Percentiles rank a stretch among this genome's conserved stretches.
These are phyloP conservation scores for Charaxes varanes DNA, from an alignment of 1,140 invertebrate species.

Conservation along the genomic window DNA sequence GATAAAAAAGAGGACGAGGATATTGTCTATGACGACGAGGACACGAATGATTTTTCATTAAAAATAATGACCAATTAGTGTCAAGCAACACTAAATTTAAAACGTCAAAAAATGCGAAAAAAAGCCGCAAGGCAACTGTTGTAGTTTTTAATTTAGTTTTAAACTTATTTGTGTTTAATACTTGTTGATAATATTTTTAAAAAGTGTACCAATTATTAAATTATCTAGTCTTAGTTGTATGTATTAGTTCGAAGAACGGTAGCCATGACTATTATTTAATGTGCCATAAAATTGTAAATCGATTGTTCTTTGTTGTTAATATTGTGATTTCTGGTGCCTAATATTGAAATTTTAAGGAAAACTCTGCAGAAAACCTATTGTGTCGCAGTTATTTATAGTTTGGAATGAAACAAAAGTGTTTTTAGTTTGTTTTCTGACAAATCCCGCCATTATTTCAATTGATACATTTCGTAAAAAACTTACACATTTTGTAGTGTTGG, in stretches of 20 bases:
- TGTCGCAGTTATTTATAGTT: conserved; percentile 2
- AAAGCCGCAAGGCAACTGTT: conserved; percentile 54
- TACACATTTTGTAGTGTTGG: conserved; percentile 18
- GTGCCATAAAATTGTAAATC: conserved; percentile 63
- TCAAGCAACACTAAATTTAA: conserved; percentile 68
- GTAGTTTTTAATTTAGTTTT: conserved; percentile 60
- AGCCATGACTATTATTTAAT: conserved; percentile 37
- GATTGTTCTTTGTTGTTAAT: conserved; percentile 57
- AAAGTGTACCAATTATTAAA: conserved; percentile 40
- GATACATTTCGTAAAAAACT: conserved; percentile 10
- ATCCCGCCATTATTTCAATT: conserved; percentile 24
- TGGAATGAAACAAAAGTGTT: conserved; percentile 3
- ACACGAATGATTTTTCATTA: conserved; percentile 49
- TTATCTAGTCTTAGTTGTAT: conserved; percentile 60
- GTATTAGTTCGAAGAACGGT: conserved; percentile 28
- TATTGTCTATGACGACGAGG: conserved; percentile 59
- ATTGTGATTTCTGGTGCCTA: conserved; percentile 31
- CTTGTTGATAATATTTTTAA: conserved; percentile 42
- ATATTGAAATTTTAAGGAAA: conserved; percentile 13
- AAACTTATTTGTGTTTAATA: conserved; percentile 65
- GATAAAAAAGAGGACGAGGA: conserved; percentile 4
- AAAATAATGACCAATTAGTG: conserved; percentile 64
- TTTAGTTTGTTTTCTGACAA: conserved; percentile 4
- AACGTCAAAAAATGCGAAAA: conserved; percentile 60
- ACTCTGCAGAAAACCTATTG: conserved; percentile 9